Percentiles rank a stretch among this genome's conserved stretches.
Evolutionary conservation across 1,140 invertebrate species (phyloP).

Genomic region (Pomacea maculata): DNA sequence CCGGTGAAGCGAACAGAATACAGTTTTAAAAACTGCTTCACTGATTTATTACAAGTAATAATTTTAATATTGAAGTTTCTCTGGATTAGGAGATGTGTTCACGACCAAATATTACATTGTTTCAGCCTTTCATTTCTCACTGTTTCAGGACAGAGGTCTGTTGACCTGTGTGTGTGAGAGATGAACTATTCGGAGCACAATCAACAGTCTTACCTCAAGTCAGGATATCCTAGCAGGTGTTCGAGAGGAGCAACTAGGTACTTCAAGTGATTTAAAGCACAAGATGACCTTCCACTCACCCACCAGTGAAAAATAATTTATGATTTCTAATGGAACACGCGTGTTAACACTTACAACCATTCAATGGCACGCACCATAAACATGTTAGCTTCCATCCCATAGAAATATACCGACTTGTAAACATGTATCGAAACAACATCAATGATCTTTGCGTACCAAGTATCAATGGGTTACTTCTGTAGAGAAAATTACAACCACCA

Average conservation of each 20-base stretch:
- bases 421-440: not conserved
- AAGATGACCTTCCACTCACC: not conserved
- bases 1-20: no score
- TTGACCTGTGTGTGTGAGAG: no score
- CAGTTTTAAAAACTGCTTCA: no score
- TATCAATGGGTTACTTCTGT: not conserved
- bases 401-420: not conserved
- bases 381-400: not conserved
- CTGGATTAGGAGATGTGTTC: no score
- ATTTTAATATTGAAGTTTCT: no score
- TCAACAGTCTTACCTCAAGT: not conserved
- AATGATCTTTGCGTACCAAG: not conserved
- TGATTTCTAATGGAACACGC: not conserved
- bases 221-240: slow-evolving; percentile 14
- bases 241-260: not conserved
- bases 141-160: no score
- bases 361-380: not conserved
- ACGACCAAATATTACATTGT: no score
- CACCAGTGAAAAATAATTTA: slow-evolving; percentile 1
- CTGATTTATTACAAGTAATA: no score
- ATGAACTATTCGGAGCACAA: not conserved
- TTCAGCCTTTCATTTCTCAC: no score
- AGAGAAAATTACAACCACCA: not conserved
- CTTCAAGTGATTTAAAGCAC: slow-evolving; percentile 7
- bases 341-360: not conserved